Evolutionary conservation across 2,113 vertebrate genomes (phyloP).

Genomic region (Eolophus roseicapilla): DNA sequence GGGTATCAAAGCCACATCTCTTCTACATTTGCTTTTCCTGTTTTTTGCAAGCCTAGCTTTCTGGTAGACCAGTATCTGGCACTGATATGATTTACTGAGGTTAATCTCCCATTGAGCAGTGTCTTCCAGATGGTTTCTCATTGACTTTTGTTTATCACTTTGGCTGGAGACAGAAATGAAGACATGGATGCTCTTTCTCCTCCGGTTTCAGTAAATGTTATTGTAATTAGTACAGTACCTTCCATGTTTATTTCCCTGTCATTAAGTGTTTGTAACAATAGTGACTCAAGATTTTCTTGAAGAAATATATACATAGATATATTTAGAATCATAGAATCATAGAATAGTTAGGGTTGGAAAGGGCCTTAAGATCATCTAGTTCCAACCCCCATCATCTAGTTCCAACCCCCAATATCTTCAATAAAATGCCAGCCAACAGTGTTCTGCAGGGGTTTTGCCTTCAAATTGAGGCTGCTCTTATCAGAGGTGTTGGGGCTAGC

Average conservation of each 20-base stretch:
- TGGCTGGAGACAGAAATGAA: background rate
- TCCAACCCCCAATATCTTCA: slow-evolving; percentile 72
- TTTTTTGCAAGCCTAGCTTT: background rate
- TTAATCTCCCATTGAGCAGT: background rate
- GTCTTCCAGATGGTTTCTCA: background rate
- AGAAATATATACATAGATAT: slow-evolving; percentile 69
- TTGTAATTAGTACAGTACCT: slow-evolving; percentile 70
- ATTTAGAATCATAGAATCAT: too few species aligned
- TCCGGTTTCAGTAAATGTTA: background rate
- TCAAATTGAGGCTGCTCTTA: background rate
- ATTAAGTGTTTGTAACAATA: slow-evolving; percentile 81
- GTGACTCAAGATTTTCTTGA: slow-evolving; percentile 86
- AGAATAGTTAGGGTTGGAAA: too few species aligned
- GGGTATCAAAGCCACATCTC: background rate
- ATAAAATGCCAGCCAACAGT: slow-evolving; percentile 86
- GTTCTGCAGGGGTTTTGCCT: slow-evolving; percentile 68
- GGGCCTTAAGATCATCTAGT: too few species aligned
- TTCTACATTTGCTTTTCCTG: background rate
- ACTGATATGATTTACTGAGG: background rate
- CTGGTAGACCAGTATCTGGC: background rate
- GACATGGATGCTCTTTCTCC: background rate
- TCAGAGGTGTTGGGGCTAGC: background rate
- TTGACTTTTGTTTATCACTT: background rate
- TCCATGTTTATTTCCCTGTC: slow-evolving; percentile 88
- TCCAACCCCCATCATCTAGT: too few species aligned